Evolutionary conservation across 92 coral and sea anemone species (phyloP), one percentile per base, ranked within the genome.

Genomic region (Paragorgia papillata): DNA sequence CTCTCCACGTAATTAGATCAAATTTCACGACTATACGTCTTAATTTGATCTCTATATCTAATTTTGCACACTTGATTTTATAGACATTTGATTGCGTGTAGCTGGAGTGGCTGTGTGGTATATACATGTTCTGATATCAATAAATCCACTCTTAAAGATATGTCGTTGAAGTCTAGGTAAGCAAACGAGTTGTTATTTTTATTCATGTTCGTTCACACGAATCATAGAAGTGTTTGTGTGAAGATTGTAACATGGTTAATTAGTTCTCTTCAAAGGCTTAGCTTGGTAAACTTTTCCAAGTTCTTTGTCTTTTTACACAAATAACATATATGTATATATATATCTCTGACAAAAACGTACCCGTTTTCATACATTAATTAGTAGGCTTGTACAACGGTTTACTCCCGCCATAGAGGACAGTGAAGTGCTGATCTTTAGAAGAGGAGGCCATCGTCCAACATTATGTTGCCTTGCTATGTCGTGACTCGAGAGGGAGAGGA

Each of bases 1-100:
- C 69, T 50, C 40, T 35, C 54, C 73, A 53, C 29, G 6, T 40
- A 40, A 40, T 39, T 40, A 66, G 73, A 66, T 66, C 73, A 66
- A 66, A 66, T 66, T 66, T 40, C 73, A 6, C 49, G 48, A 13
- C 40, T 29, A 2, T n/a, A n/a, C n/a, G 46, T 66, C 48, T 32
- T 10, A 64, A 35, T 35, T 37, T 64, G 26, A 34, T 28, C 40
- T 44, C 32, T 35, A 21, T 13, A 54, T 14, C 58, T 33, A 34
- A 44, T 18, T 68, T 49, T 39, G 73, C 39, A 56, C 75, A 68
- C 5, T 48, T 68, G 15, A 68, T 44, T 68, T 68, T 26, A 37
- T 68, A 41, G 26, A 25, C 40, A 68, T 21, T 34, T 41, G n/a
- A 35, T 49, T 25, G 75, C 41, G 75, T 27, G 75, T 27, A 64